Evolutionary conservation across 2,797 vertebrate species (phyloP), one percentile per base, ranked within the genome.

Genomic region (Mus minutoides): DNA sequence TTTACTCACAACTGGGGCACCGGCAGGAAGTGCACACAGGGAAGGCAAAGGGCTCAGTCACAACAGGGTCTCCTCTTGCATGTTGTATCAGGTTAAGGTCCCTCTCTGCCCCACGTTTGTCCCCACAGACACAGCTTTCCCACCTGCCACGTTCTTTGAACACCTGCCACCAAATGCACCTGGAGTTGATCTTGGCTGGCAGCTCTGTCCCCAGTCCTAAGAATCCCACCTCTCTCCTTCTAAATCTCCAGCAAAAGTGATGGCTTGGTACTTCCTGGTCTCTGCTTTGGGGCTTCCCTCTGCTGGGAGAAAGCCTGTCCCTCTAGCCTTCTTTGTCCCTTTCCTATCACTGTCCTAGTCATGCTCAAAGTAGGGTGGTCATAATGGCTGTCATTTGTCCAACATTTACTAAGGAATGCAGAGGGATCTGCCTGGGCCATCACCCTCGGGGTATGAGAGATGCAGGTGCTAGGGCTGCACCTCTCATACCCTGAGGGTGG

Each of bases 1-100:
- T 97, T 97, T 97, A 97, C 97, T 96, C 94, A 92, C 19, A 62
- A 3, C 92, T 60, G 94, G 94, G 95, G 54, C 92, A 88, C 1
- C 0, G 29, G 13, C 95, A 96, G 92, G 95, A 94, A 94, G 46
- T 94, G 64, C 9, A 60, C 93, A 96, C 37, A 96, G 97, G 97
- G 90, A 97, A 96, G 88, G 69, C 56, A 5, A 83, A 83, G 78
- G 96, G 88, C 94, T 89, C 80, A 89, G 92, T 52, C 96, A 21
- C 49, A 37, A 96, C 83, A 4, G n/a, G 95, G 76, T 94, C 84
- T 80, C 52, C 82, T 93, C 85, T 83, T 43, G 88, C 62, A 67
- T 83, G 97, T 85, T 76, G 80, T 79, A 34, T 88, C 83, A 1
- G 46, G 82, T 84, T 29, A 69, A 86, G 83, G 60, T 49, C 75